A percentile compares a stretch with the other conserved stretches of the same genome.
Conservation (phyloP, 2,888 invertebrate species). For the Coelinius sp. region DNA sequence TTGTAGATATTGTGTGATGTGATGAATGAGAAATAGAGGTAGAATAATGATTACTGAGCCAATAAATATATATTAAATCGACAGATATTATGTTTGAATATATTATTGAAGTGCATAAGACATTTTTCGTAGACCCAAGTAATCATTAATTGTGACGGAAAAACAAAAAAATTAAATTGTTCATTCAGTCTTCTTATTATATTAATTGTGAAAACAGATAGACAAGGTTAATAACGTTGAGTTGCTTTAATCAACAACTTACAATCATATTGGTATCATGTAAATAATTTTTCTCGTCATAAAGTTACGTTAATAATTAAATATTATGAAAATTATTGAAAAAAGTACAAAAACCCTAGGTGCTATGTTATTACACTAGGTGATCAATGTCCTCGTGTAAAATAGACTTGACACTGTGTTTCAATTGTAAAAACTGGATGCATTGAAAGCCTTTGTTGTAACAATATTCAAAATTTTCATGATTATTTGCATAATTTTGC, state of each 20-base stretch:
- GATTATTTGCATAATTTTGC: constrained; percentile 18
- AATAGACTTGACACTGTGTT: constrained; percentile 42
- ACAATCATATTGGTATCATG: constrained; percentile 65
- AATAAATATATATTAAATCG: constrained; percentile 45
- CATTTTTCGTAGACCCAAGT: constrained; percentile 59
- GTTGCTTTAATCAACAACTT: constrained; percentile 60
- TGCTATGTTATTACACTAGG: constrained; percentile 70
- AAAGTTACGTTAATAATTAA: constrained; percentile 55
- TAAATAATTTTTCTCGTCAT: constrained; percentile 66
- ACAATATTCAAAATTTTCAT: neutral
- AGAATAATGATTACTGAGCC: constrained; percentile 54
- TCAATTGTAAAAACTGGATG: constrained; percentile 39
- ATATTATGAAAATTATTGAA: constrained; percentile 69
- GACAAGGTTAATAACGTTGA: constrained; percentile 45
- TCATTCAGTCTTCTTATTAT: constrained; percentile 1
- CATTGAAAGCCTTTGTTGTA: constrained; percentile 37
- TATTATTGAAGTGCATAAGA: constrained; percentile 53
- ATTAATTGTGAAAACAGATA: constrained; percentile 41
- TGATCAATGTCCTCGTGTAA: constrained; percentile 48
- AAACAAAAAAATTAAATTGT: constrained; percentile 18
- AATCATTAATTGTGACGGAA: constrained; percentile 49
- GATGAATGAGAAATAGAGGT: constrained; percentile 35
- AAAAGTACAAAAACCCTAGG: constrained; percentile 70
- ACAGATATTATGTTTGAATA: constrained; percentile 51
- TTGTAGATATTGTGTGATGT: constrained; percentile 67